Evolutionary conservation across 2,113 vertebrate genomes (phyloP).

Genomic region (Lasiurus cinereus): DNA sequence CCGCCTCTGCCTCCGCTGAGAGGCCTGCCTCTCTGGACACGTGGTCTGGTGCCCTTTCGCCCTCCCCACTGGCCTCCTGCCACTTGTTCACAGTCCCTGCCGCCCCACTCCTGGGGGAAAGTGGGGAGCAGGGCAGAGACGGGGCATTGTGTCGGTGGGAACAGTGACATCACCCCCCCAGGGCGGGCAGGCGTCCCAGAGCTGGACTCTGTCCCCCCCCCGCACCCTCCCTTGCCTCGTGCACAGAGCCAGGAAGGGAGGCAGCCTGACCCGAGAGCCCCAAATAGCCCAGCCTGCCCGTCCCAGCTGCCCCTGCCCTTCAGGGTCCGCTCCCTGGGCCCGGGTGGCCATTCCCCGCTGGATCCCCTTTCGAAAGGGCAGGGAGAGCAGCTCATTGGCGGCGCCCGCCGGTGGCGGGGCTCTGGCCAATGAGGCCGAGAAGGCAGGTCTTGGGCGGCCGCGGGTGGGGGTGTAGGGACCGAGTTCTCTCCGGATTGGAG

Average conservation of each 20-base stretch:
- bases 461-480: neutral
- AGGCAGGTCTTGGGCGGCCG: neutral
- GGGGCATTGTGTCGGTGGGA: neutral
- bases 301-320: slow-evolving; percentile 75
- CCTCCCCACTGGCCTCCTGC: slow-evolving; percentile 46
- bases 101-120: neutral
- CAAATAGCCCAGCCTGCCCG: slow-evolving; percentile 27
- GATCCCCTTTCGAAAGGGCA: slow-evolving; percentile 64
- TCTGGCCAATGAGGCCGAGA: neutral
- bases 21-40: neutral
- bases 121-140: neutral
- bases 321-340: slow-evolving; percentile 15
- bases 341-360: neutral
- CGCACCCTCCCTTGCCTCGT: accelerated
- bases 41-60: slow-evolving; percentile 22
- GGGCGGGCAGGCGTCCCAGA: neutral
- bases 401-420: neutral
- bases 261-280: neutral
- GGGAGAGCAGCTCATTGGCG: slow-evolving; percentile 55
- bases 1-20: neutral
- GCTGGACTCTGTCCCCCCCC: neutral
- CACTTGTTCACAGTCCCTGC: neutral
- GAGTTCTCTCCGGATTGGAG: neutral
- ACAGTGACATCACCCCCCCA: neutral
- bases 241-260: neutral